Conservation (phyloP, 2,888 invertebrate species). For the Spilosoma lubricipeda region DNA sequence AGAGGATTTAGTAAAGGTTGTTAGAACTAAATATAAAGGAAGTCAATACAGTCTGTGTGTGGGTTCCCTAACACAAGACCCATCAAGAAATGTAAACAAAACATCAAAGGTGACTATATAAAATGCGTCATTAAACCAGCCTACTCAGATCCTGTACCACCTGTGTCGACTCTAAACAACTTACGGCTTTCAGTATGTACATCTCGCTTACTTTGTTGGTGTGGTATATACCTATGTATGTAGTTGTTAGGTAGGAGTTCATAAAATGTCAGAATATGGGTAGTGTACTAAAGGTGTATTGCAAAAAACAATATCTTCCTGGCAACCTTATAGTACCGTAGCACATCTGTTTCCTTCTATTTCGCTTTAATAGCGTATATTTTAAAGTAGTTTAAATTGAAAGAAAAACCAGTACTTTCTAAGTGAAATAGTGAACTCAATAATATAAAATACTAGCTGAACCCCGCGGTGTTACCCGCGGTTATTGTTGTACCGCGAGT, state of each 20-base stretch:
- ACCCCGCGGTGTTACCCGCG: too few species aligned
- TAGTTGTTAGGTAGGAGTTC: too few species aligned
- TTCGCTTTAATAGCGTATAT: not conserved
- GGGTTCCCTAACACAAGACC: conserved; percentile 22
- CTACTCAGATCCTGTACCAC: conserved; percentile 23
- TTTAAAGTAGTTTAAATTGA: not conserved
- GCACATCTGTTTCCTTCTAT: not conserved
- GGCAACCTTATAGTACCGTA: not conserved
- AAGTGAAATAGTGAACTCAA: not conserved
- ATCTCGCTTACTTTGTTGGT: not conserved
- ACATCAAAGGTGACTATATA: conserved; percentile 60
- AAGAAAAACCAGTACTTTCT: not conserved
- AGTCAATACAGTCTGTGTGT: conserved; percentile 16
- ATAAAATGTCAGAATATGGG: too few species aligned
- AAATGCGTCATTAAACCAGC: conserved; percentile 53
- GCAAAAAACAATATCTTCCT: too few species aligned
- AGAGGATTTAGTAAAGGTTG: not conserved
- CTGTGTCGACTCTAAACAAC: conserved; percentile 32
- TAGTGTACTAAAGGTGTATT: too few species aligned
- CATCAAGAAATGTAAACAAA: conserved; percentile 43
- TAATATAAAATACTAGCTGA: too few species aligned
- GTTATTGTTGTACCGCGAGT: too few species aligned
- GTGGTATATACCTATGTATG: not conserved
- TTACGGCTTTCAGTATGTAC: conserved; percentile 30
- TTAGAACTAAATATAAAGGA: not conserved